Conservation (phyloP, 1,140 invertebrate genomes). For the Metopolophium dirhodum region DNA sequence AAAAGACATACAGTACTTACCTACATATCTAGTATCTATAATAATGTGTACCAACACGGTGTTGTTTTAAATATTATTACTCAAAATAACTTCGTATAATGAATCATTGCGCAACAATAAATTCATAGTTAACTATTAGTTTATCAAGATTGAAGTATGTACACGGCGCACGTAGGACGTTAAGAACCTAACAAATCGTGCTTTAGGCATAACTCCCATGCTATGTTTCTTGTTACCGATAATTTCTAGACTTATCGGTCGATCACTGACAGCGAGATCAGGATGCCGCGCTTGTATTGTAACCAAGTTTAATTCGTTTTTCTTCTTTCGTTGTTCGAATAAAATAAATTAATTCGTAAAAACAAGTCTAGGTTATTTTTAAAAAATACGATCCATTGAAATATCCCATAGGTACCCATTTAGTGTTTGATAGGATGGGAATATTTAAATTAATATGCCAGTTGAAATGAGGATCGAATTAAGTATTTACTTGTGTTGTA, state of each 20-base stretch:
- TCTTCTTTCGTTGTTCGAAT: neutral
- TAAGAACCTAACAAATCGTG: constrained; percentile 31
- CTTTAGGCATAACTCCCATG: constrained; percentile 47
- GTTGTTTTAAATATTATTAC: constrained; percentile 34
- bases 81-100: constrained; percentile 26
- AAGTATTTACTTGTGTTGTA: neutral
- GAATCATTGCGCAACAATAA: constrained; percentile 36
- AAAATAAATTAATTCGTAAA: constrained; percentile 24
- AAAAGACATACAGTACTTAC: neutral
- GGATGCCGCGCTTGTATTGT: constrained; percentile 1
- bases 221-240: constrained; percentile 39
- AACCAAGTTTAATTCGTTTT: constrained; percentile 30
- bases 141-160: constrained; percentile 42
- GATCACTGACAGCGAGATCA: constrained; percentile 21
- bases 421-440: neutral
- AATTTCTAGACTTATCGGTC: constrained; percentile 38
- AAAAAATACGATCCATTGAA: neutral
- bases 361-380: neutral
- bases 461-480: neutral
- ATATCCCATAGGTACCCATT: neutral
- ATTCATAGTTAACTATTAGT: constrained; percentile 47
- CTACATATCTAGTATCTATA: neutral
- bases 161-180: constrained; percentile 33
- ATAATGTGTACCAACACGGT: neutral
- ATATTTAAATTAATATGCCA: constrained; percentile 14